phyloP scores from a whole-genome alignment of 2,797 vertebrate species.

The Zalophus californianus region DNA sequence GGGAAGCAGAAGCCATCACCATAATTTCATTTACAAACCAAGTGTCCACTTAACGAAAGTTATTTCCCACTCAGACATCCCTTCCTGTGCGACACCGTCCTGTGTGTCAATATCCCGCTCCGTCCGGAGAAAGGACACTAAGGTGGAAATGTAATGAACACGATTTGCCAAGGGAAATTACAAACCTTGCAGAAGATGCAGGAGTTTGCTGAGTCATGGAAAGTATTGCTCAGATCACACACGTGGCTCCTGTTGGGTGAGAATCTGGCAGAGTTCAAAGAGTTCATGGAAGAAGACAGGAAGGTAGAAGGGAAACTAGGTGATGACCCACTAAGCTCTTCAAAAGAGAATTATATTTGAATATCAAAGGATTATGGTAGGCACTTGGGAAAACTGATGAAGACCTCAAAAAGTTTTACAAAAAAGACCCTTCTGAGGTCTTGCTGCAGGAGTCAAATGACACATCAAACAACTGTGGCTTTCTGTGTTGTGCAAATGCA shows the following conservation, averaged over 20 bases:
- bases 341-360: background rate
- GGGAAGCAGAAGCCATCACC: background rate
- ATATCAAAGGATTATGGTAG: conserved; percentile 26
- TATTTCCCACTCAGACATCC: background rate
- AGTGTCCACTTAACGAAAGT: background rate
- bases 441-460: conserved; percentile 8
- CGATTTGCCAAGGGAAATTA: background rate
- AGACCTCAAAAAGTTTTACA: background rate
- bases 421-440: background rate
- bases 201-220: background rate
- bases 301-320: background rate
- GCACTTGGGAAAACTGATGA: background rate
- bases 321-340: background rate
- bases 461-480: conserved; percentile 27
- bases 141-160: fast-evolving
- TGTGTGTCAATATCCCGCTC: fast-evolving
- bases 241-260: fast-evolving
- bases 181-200: fast-evolving
- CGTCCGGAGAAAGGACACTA: background rate
- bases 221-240: background rate
- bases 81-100: fast-evolving
- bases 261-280: background rate
- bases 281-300: background rate
- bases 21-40: background rate
- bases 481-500: background rate